Percentiles rank a stretch among this genome's conserved stretches.
phyloP scores from a whole-genome alignment of 1,140 invertebrate genomes.

The Arctopsyche grandis region DNA sequence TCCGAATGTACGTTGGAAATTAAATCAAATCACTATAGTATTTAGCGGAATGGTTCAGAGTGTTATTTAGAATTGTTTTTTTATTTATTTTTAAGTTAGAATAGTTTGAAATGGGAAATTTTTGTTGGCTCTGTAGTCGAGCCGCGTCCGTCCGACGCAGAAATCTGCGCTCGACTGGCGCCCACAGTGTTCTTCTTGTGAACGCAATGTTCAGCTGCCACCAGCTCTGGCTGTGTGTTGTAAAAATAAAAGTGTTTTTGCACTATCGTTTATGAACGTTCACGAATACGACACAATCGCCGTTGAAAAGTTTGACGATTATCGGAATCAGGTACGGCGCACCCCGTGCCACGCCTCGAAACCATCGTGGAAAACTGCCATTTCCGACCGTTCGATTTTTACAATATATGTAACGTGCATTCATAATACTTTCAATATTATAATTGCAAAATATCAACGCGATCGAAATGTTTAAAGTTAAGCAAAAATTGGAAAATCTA shows the following conservation, averaged over 20 bases:
- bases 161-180: slow-evolving; percentile 41
- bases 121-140: too few species aligned
- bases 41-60: neutral
- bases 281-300: neutral
- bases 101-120: neutral
- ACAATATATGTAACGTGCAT: too few species aligned
- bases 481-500: too few species aligned
- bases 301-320: too few species aligned
- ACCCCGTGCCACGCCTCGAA: too few species aligned
- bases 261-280: neutral
- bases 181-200: slow-evolving; percentile 19
- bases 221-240: neutral
- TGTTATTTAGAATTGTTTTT: neutral
- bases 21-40: neutral
- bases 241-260: slow-evolving; percentile 40
- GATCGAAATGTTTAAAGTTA: too few species aligned
- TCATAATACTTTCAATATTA: too few species aligned
- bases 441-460: too few species aligned
- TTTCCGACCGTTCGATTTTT: too few species aligned
- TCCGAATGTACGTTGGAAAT: neutral
- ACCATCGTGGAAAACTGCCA: too few species aligned
- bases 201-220: neutral
- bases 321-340: too few species aligned
- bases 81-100: neutral
- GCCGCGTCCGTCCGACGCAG: slow-evolving; percentile 38